A percentile compares a stretch with the other conserved stretches of the same genome.
These are phyloP conservation scores for Callosobruchus maculatus DNA, from an alignment of 2,888 invertebrate genomes.

Conservation along the genomic window DNA sequence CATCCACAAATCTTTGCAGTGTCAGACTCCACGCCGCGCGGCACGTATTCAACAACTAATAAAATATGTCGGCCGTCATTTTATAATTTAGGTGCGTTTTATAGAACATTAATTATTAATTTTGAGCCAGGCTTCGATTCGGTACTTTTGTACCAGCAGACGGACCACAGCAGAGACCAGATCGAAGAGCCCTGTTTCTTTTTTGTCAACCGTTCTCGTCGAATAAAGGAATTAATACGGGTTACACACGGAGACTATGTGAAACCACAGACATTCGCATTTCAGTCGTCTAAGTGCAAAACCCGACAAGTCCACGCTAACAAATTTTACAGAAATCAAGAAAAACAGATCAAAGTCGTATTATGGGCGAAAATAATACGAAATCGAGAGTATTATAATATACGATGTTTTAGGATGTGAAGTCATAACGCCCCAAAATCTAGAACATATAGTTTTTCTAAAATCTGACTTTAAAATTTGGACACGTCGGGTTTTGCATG, in stretches of 20 bases:
- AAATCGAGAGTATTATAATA: no score
- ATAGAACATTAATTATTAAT: conserved; percentile 46
- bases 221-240: background rate
- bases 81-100: conserved; percentile 40
- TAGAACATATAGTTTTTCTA: no score
- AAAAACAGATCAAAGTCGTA: no score
- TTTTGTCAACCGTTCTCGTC: conserved; percentile 26
- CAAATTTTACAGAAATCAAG: no score
- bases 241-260: background rate
- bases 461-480: no score
- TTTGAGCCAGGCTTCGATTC: conserved; percentile 31
- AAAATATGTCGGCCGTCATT: conserved; percentile 44
- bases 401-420: no score
- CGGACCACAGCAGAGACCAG: conserved; percentile 15
- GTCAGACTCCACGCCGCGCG: conserved; percentile 25
- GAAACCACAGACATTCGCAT: background rate
- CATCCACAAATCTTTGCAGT: conserved; percentile 42
- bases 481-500: no score
- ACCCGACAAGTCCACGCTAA: no score
- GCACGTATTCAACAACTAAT: conserved; percentile 42
- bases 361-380: no score
- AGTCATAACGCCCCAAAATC: no score
- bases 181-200: conserved; percentile 19
- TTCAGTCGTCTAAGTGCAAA: no score
- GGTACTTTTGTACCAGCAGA: conserved; percentile 20